These are phyloP conservation scores for Pteronotus mesoamericanus DNA, from an alignment of 2,797 vertebrate species.

Conservation along the genomic window DNA sequence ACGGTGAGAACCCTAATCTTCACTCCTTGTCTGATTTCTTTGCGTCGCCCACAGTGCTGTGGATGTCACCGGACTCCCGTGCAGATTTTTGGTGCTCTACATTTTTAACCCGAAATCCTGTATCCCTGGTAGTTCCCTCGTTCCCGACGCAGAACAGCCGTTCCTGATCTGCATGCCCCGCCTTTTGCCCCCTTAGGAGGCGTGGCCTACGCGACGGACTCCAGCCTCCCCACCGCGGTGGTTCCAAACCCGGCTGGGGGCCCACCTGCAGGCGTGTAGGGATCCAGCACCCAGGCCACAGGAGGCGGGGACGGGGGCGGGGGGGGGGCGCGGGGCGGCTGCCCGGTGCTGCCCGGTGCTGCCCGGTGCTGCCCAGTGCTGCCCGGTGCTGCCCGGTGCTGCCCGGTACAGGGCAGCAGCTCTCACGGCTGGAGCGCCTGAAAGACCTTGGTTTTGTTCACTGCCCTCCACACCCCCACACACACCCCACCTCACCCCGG, in stretches of 20 bases:
- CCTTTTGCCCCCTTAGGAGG: not conserved
- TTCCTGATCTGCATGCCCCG: slow-evolving; percentile 9
- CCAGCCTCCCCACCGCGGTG: too few species aligned
- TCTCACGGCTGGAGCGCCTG: not conserved
- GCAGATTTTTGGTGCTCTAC: not conserved
- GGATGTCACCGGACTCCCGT: accelerated
- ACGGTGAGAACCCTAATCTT: not conserved
- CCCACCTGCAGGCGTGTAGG: not conserved
- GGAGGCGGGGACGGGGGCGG: too few species aligned
- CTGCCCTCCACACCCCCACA: not conserved
- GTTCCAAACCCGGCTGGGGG: not conserved
- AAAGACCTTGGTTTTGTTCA: not conserved
- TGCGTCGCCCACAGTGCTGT: not conserved
- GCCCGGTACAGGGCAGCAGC: not conserved
- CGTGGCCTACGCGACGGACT: not conserved
- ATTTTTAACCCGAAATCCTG: not conserved
- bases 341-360: too few species aligned
- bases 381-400: too few species aligned
- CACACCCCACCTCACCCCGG: not conserved
- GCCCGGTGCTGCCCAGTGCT: too few species aligned
- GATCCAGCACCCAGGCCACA: not conserved
- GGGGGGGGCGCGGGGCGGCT: too few species aligned
- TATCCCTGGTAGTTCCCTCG: not conserved
- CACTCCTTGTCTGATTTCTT: too few species aligned
- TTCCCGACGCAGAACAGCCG: not conserved